These are phyloP conservation scores for Ciconia maguari DNA, from an alignment of 2,113 vertebrate genomes.

Conservation along the genomic window DNA sequence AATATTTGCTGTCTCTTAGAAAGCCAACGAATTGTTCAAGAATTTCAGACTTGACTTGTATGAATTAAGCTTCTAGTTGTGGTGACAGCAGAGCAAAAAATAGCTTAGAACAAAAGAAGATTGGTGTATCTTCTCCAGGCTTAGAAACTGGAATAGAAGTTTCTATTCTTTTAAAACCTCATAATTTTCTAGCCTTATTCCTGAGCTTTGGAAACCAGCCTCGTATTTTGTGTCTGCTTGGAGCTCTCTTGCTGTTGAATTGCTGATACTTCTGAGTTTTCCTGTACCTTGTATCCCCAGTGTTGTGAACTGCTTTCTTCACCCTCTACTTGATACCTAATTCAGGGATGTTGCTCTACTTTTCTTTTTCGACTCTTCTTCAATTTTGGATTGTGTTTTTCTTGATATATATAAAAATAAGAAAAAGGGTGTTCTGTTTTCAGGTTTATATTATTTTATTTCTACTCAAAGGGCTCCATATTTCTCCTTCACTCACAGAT, in stretches of 20 bases:
- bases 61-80: not conserved
- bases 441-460: not conserved
- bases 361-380: not conserved
- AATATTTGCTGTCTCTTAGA: constrained; percentile 34
- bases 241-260: not conserved
- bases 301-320: not conserved
- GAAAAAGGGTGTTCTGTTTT: not conserved
- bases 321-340: not conserved
- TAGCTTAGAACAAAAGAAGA: not conserved
- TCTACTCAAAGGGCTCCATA: not conserved
- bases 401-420: not conserved
- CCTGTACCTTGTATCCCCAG: not conserved
- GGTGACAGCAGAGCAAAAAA: not conserved
- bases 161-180: not conserved
- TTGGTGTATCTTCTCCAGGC: not conserved
- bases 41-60: constrained; percentile 10
- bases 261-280: not conserved
- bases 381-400: not conserved
- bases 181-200: not conserved
- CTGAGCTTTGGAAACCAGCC: not conserved
- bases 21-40: constrained; percentile 1
- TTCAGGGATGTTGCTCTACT: not conserved
- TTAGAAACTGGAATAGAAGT: not conserved
- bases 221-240: not conserved
- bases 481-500: not conserved